Evolutionary conservation across 2,797 vertebrate species (phyloP), one percentile per base, ranked within the genome.

Genomic region (Acrossocheilus wenchowensis): DNA sequence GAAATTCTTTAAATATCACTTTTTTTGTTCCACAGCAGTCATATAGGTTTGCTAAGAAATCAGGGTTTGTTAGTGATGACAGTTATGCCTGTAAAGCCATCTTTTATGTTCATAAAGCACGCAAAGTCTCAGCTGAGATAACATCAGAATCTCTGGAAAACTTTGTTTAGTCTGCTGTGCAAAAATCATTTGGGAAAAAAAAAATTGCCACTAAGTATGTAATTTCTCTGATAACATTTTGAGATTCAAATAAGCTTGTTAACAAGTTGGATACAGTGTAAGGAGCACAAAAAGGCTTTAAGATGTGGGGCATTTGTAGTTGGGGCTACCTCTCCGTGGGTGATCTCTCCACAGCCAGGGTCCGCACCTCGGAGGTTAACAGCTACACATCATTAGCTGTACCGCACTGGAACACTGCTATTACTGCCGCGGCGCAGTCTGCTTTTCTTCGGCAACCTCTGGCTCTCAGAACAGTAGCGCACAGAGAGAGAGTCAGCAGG

Each of bases 321-420:
- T 54, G 50, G 64, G 83, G 50, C 64, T 66, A 57, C 41, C 72
- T 62, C 88, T 88, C 74, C 30, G 86, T 87, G 88, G 87, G 88
- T 86, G 85, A 90, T 87, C 87, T 79, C 60, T 68, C 57, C 66
- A 7, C 85, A 57, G 87, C 85, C 66, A 52, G 80, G 30, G 80
- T 75, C 88, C 72, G 45, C 78, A 86, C 78, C 85, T 89, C 83
- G 10, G 78, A 89, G 88, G 86, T 90, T 90, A 89, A 87, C 88
- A 88, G 90, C 88, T 89, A 88, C 88, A 90, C 73, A 34, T 88
- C 87, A 90, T 89, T 90, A 89, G 86, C 87, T 82, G 66, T 78
- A 87, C 72, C 78, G 69, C 83, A 62, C 83, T 89, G 90, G 86
- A 90, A 88, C 83, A 54, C 30, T 86, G 90, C 88, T 87, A 87